These are phyloP conservation scores for Trimorus sp. DNA, from an alignment of 2,888 invertebrate species.

Conservation along the genomic window DNA sequence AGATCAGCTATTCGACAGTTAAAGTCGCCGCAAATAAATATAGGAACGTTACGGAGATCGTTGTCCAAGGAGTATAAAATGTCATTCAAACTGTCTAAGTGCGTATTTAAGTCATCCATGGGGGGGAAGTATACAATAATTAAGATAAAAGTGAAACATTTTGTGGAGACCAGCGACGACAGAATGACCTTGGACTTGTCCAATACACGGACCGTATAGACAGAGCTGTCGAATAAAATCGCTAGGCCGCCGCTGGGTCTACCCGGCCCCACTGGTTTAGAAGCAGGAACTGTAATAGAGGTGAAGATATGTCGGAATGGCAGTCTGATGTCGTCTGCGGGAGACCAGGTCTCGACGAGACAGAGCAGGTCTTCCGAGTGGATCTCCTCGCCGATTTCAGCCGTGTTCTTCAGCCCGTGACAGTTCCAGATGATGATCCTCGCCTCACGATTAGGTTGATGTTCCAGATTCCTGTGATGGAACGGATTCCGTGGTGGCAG, in stretches of 20 bases:
- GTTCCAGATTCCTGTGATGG: no score
- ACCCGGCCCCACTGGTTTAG: not conserved
- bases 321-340: no score
- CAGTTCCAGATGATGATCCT: conserved; percentile 10
- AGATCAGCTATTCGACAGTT: no score
- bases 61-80: no score
- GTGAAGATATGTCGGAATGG: not conserved
- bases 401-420: conserved; percentile 13
- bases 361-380: conserved; percentile 9
- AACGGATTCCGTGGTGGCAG: no score
- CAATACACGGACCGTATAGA: not conserved
- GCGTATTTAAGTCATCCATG: no score
- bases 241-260: conserved; percentile 17
- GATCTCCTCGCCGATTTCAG: not conserved
- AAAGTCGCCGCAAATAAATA: no score
- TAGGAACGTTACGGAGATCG: no score
- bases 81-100: no score
- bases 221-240: not conserved
- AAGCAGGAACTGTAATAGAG: not conserved
- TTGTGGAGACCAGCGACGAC: not conserved
- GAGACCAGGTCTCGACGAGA: conserved; percentile 14
- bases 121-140: not conserved
- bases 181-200: no score
- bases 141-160: not conserved
- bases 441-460: no score